Conservation (phyloP, 1,140 invertebrate species). For the Eciton burchellii region DNA sequence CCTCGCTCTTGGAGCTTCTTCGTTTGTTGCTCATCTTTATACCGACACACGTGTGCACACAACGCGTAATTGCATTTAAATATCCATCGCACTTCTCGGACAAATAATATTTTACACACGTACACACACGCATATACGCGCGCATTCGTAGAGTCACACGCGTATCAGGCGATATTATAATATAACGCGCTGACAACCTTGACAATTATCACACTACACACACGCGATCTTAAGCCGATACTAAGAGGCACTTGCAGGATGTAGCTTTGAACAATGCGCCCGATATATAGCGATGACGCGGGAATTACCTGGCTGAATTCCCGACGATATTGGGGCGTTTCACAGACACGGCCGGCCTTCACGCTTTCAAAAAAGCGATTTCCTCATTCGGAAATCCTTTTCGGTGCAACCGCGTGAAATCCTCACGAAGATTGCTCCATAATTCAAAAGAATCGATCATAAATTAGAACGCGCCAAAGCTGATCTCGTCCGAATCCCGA, state of each 20-base stretch:
- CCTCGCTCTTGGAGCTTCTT: neutral
- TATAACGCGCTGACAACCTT: conserved; percentile 25
- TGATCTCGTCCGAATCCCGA: neutral
- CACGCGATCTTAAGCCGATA: neutral
- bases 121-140: neutral
- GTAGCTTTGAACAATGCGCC: conserved; percentile 32
- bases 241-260: conserved; percentile 16
- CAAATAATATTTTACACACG: conserved; percentile 36
- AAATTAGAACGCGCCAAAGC: neutral
- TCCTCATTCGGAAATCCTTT: neutral
- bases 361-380: conserved; percentile 6
- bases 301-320: conserved; percentile 1
- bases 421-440: neutral
- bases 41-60: too few relatives aligned
- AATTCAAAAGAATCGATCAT: conserved; percentile 19
- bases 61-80: neutral
- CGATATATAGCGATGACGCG: conserved; percentile 38
- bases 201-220: conserved; percentile 25
- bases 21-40: neutral
- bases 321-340: conserved; percentile 26
- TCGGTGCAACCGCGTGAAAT: neutral
- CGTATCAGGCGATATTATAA: neutral
- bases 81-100: neutral
- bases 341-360: conserved; percentile 7
- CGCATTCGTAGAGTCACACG: too few relatives aligned